These are phyloP conservation scores for Heliconius hermathena DNA, from an alignment of 1,140 invertebrate genomes.

Conservation along the genomic window DNA sequence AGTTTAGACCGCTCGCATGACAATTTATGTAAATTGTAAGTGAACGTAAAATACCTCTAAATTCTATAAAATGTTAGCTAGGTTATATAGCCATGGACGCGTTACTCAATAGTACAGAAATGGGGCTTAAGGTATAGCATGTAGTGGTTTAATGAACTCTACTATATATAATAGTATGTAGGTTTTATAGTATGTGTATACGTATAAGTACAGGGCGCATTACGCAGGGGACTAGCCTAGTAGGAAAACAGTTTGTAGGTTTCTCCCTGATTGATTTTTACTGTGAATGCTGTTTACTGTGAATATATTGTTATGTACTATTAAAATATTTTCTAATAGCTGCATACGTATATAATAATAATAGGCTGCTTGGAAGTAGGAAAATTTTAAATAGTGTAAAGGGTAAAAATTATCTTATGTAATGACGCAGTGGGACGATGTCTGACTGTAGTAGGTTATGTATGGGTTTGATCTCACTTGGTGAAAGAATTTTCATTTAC, in stretches of 20 bases:
- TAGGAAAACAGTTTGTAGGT: background rate
- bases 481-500: too few relatives aligned
- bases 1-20: conserved; percentile 53
- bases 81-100: conserved; percentile 30
- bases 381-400: background rate
- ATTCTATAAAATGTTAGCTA: conserved; percentile 46
- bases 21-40: conserved; percentile 59
- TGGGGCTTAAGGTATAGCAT: background rate
- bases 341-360: background rate
- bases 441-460: too few relatives aligned
- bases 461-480: too few relatives aligned
- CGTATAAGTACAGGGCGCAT: background rate
- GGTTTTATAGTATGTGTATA: background rate
- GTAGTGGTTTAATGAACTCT: conserved; percentile 9
- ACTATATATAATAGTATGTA: background rate
- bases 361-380: background rate
- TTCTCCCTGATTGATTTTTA: conserved; percentile 10
- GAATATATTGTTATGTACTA: background rate
- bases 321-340: background rate
- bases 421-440: too few relatives aligned
- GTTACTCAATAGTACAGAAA: background rate
- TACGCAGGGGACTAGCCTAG: conserved; percentile 12
- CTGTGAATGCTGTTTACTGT: background rate
- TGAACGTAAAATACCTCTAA: conserved; percentile 50
- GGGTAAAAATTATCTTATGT: background rate